Base-by-base conservation (phyloP, 2,113 vertebrate genomes). In the Clinocottus analis region DNA sequence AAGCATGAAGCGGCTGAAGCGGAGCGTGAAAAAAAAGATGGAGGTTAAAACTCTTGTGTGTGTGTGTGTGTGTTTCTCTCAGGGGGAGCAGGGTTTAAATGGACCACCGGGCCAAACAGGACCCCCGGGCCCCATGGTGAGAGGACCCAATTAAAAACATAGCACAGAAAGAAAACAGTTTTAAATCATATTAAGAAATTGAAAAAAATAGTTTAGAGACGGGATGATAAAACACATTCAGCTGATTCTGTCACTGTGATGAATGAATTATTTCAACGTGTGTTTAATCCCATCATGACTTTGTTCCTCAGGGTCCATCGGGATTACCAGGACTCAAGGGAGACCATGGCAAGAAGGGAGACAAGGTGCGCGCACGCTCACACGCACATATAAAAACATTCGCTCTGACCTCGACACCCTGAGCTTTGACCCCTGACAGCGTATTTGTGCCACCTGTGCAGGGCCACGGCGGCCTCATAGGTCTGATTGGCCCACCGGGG, bases 391-490 rank as follows among this genome's bases (percentile, higher is more conserved):
- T 23, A 49, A 3, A 47, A 21, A 43, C 19, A 56, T 53, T 64
- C 5, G 64, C 55, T 39, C 7, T 47, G 59, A 62, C 25, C 4
- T 39, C 10, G 12, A 12, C n/a, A n/a, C n/a, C 60, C 21, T 53
- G 45, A 41, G 21, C 21, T 37, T 63, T 37, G 72, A 72, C 29
- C 35, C 35, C 19, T 66, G n/a, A n/a, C n/a, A 86, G 17, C 23
- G 59, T 1, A 21, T 72, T 19, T 19, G 10, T 89, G 31, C 14
- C 27, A 3, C 78, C 56, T 70, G 12, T 58, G n/a, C 89, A 99
- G 98, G 98, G 98, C 81, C 98, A 99, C 27, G 97, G 97, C 0
- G 98, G 98, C 77, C 92, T 99, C 51, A 99, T 99, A 11, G 98
- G 98, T 56, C 94, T 99, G 62, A 99, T 99, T 21, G 97, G 98